Conservation (phyloP, 2,888 invertebrate species). For the Cataglyphis albicans region DNA sequence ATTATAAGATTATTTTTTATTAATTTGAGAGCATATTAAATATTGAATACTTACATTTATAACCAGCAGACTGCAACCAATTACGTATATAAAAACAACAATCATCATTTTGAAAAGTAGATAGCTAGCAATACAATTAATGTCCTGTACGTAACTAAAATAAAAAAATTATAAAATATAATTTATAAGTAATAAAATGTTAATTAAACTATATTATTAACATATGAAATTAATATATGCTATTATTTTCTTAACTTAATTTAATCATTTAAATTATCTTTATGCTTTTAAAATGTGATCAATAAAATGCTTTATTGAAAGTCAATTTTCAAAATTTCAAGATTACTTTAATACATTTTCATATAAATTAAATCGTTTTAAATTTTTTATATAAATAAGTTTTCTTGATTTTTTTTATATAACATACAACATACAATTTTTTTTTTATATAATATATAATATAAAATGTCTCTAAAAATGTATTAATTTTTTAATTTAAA, state of each 20-base stretch:
- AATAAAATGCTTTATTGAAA: background rate
- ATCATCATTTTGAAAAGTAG: slow-evolving; percentile 62
- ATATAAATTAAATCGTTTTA: too few species aligned
- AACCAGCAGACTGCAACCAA: slow-evolving; percentile 60
- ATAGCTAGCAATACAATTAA: slow-evolving; percentile 48
- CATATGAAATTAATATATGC: too few species aligned
- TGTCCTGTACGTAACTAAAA: slow-evolving; percentile 60
- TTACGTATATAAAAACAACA: slow-evolving; percentile 52
- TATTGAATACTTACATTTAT: slow-evolving; percentile 57
- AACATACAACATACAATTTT: too few species aligned
- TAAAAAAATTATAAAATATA: slow-evolving; percentile 1
- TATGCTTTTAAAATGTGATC: background rate
- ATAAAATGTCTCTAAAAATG: too few species aligned
- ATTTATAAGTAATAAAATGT: background rate
- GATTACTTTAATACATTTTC: too few species aligned
- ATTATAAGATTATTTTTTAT: background rate
- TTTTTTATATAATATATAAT: too few species aligned
- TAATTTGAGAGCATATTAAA: background rate
- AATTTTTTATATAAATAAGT: too few species aligned
- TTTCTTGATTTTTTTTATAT: too few species aligned
- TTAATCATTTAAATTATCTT: background rate
- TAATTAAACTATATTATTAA: background rate
- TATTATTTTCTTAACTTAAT: background rate
- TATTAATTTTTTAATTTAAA: too few species aligned
- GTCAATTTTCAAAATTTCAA: background rate